Percentiles rank a stretch among this genome's conserved stretches.
These are phyloP conservation scores for Pungitius pungitius DNA, from an alignment of 2,113 vertebrate species.

Conservation along the genomic window DNA sequence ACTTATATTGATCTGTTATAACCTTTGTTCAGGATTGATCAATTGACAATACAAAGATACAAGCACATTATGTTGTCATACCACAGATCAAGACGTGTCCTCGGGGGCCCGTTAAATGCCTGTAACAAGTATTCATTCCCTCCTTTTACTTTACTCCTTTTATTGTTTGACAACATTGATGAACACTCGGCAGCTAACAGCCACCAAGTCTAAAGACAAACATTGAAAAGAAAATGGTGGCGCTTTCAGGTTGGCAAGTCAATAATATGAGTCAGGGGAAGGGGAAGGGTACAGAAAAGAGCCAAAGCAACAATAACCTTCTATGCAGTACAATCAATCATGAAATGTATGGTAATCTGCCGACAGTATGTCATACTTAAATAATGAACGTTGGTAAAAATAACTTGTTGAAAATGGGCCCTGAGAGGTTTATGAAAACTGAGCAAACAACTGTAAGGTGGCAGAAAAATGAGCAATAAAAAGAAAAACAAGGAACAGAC, in stretches of 20 bases:
- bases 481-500: not conserved
- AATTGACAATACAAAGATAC: constrained; percentile 28
- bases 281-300: not conserved
- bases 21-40: constrained; percentile 3
- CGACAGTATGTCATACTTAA: not conserved
- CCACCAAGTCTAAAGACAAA: not conserved
- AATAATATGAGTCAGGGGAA: not conserved
- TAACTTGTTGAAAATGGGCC: not conserved
- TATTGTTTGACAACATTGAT: constrained; percentile 24
- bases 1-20: constrained; percentile 1
- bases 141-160: not conserved
- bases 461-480: not conserved
- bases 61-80: constrained; percentile 10
- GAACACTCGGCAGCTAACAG: not conserved
- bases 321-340: not conserved
- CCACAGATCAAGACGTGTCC: constrained; percentile 9
- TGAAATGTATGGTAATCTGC: not conserved
- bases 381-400: not conserved
- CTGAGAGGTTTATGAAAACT: not conserved
- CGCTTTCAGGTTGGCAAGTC: not conserved
- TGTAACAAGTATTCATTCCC: not conserved
- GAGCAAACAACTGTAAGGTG: not conserved
- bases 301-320: not conserved
- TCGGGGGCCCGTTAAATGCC: not conserved
- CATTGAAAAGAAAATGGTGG: not conserved